Base-by-base conservation (phyloP, 2,797 vertebrate species). In the Pterois miles region DNA sequence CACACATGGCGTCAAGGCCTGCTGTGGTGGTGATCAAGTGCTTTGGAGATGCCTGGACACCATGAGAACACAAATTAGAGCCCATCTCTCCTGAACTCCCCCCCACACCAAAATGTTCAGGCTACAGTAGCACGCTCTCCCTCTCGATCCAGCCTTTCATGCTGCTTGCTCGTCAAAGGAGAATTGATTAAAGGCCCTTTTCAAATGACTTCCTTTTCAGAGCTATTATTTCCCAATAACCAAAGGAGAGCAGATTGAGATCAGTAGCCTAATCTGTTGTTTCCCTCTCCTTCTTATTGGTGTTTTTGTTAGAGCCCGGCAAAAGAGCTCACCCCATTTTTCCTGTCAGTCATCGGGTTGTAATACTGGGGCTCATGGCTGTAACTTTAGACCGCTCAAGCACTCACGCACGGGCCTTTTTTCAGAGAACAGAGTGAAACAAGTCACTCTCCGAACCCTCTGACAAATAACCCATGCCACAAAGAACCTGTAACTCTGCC, bases 151-250 rank as follows among this genome's bases (percentile, higher is more conserved):
- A 79, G 89, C 81, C 93, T 94, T 95, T 96, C 90, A 92, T 95
- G 92, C 89, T 27, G 43, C 88, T 86, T 27, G 86, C 88, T 93
- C 89, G 93, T 93, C 93, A 93, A 92, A 92, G 88, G 84, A 65
- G 85, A 93, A 95, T 95, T 94, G 93, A 96, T 96, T 95, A 96
- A 95, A 96, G 95, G 91, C 89, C 88, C 69, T 88, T 90, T 70
- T 92, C 88, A 93, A 95, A 95, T 84, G 85, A 93, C 93, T 95
- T 96, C 93, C 95, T 94, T 88, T 94, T 93, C 81, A 90, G 83
- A 89, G 91, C 93, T 91, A 94, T 95, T 95, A 95, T 95, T 95
- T 94, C 85, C 86, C 94, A 95, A 95, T 95, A 95, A 92, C 91
- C 89, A 91, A 88, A 92, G 83, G 88, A 87, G 91, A 86, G 76